Base-by-base conservation (phyloP, 2,113 vertebrate genomes). In the Nettapus auritus region DNA sequence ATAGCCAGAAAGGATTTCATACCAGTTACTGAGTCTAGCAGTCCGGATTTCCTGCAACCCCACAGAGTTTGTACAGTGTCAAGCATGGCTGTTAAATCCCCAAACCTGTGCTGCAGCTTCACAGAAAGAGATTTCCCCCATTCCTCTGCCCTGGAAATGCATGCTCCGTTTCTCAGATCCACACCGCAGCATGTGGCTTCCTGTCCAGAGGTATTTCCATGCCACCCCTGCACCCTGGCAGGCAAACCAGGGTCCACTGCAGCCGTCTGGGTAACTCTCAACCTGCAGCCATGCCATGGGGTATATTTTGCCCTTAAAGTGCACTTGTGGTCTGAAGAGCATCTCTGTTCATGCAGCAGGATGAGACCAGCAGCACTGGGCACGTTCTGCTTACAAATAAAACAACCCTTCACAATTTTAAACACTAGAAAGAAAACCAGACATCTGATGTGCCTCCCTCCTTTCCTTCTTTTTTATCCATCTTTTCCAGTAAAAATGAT, bases 161-260 rank as follows among this genome's bases (percentile, higher is more conserved):
- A 25, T 2, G 0, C 19, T 78, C 31, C 26, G 19, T 33, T 85
- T 83, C 85, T 33, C 63, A 36, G 8, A 21, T 56, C 38, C 20
- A 69, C 3, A 2, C 9, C 2, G 2, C 25, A 81, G 14, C 31
- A 66, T 5, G 13, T 13, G 50, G 34, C 34, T 40, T 9, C 38
- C 5, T 40, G 68, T 38, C 20, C 0, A 0, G 16, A 59, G 13
- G 8, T 13, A 55, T 50, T 36, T 74, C 48, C n/a, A 77, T 19
- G 18, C 40, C 12, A 42, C 28, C 8, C 4, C 46, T 79, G 19
- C 28, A 17, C 38, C 33, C 21, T 0, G 0, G 7, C 11, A 22
- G n/a, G 26, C 25, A 74, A n/a, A 2, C 3, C 1, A 2, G 5
- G 16, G 48, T 22, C 5, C 42, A 38, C 20, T 52, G 53, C 33